phyloP scores from a whole-genome alignment of 92 coral and sea anemone species.

The Palythoa caribaeorum region DNA sequence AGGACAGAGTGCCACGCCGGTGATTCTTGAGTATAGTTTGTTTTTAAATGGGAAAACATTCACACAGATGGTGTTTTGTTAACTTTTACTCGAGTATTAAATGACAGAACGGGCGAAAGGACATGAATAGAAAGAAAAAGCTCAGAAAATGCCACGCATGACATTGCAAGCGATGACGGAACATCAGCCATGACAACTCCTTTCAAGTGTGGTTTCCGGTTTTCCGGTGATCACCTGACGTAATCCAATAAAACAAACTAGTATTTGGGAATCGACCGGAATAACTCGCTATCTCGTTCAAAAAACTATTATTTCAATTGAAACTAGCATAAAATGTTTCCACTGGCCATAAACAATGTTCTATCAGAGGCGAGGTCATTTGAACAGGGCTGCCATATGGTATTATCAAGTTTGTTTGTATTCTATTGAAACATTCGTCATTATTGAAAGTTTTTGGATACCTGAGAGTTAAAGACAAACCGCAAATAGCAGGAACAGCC shows the following conservation, averaged over 20 bases:
- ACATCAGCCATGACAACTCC: constrained; percentile 23
- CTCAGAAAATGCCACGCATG: background rate
- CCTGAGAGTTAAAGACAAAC: constrained; percentile 49
- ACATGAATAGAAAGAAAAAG: background rate
- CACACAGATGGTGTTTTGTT: too few relatives aligned
- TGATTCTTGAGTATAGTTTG: too few relatives aligned
- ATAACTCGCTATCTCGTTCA: background rate
- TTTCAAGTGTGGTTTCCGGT: constrained; percentile 35
- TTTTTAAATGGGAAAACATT: too few relatives aligned
- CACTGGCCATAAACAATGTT: background rate
- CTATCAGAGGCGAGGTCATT: constrained; percentile 7
- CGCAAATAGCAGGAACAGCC: constrained; percentile 25
- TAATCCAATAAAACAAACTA: constrained; percentile 35
- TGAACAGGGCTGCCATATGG: constrained; percentile 8
- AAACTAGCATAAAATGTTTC: background rate
- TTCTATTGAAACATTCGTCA: constrained; percentile 73
- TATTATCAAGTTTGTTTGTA: constrained; percentile 66
- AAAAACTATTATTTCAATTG: background rate
- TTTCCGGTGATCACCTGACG: constrained; percentile 18
- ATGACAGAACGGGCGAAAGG: background rate
- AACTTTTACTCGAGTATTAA: background rate
- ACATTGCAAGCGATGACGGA: constrained; percentile 18
- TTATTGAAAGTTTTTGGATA: constrained; percentile 72
- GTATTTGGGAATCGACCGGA: constrained; percentile 7
- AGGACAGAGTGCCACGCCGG: too few relatives aligned